Base-by-base conservation (phyloP, 2,797 vertebrate species). In the Pseudocheirus occidentalis region DNA sequence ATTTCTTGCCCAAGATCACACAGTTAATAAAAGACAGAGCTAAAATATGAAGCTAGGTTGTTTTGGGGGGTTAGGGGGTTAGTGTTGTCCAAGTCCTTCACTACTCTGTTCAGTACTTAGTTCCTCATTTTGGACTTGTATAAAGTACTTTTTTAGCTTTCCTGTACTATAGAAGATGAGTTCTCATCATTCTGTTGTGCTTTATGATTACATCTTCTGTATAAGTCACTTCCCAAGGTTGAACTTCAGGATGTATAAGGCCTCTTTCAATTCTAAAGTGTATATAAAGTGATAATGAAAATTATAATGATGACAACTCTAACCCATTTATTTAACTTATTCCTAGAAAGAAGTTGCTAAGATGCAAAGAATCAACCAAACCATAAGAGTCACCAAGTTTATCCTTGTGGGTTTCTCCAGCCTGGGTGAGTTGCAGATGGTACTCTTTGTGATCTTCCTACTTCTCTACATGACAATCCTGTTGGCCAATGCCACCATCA, bases 351-450 rank as follows among this genome's bases (percentile, higher is more conserved):
- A 95, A 89, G 40, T 54, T 89, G 12, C 56, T 28, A 81, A 81
- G 40, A 97, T 96, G 96, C 34, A 7, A 52, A 53, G 34, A 89
- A 81, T 94, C 87, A 97, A 96, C 55, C 96, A 59, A 92, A 97
- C 92, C 66, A 10, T 54, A 2, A 31, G 92, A 55, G 92, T 96
- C 7, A 92, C 91, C 0, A 92, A 95, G 10, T 97, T 98, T 66
- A 46, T 97, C 73, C 93, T 98, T 52, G 89, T 94, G 54, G 97
- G 96, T 2, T 97, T 98, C 90, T 96, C 97, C 16, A 91, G 59
- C 14, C 91, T 96, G 0, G 87, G 90, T 40, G 93, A 95, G 1
- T 59, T 97, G 16, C 97, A 97, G 50, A 54, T 94, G 34, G 73
- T 97, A 46, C 93, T 96, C 10, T 97, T 97, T 52, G 57, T 73